Percentiles rank a stretch among this genome's conserved stretches.
Evolutionary conservation across 2,797 vertebrate species (phyloP).

Genomic region (Sebastes paucispinis): DNA sequence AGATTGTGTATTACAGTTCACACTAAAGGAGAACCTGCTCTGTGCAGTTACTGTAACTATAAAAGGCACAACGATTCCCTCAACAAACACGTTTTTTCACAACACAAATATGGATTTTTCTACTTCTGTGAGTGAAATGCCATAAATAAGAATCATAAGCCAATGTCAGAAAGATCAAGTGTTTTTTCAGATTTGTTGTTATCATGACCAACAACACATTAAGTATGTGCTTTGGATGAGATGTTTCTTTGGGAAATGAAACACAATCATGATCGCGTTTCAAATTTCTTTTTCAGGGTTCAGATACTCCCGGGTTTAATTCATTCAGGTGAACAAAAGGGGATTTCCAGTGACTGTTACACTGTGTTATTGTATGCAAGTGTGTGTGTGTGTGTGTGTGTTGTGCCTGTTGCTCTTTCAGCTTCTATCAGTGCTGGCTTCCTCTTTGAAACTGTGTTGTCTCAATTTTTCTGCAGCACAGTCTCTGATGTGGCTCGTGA

Average conservation of each 20-base stretch:
- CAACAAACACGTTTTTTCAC: neutral
- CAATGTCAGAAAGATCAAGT: neutral
- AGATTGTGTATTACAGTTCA: slow-evolving; percentile 33
- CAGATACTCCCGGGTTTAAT: slow-evolving; percentile 36
- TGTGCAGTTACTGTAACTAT: neutral
- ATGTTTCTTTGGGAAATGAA: neutral
- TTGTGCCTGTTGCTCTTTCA: slow-evolving; percentile 65
- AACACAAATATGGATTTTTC: neutral
- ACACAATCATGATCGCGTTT: neutral
- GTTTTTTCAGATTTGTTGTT: neutral
- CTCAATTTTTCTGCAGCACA: slow-evolving; percentile 71
- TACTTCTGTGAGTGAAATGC: neutral
- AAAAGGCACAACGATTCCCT: neutral
- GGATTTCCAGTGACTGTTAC: slow-evolving; percentile 64
- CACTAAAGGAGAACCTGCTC: neutral
- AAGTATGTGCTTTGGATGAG: neutral
- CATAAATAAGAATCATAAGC: neutral
- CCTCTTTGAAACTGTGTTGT: slow-evolving; percentile 81
- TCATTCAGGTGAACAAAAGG: slow-evolving; percentile 68
- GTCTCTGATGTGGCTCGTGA: slow-evolving; percentile 80
- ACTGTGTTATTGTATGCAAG: slow-evolving; percentile 27
- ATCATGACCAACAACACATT: neutral
- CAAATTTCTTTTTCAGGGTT: slow-evolving; percentile 13
- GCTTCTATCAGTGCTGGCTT: slow-evolving; percentile 74
- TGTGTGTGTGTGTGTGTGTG: slow-evolving; percentile 17